phyloP scores from a whole-genome alignment of 2,888 invertebrate species.

The Ferdinandea cuprea region DNA sequence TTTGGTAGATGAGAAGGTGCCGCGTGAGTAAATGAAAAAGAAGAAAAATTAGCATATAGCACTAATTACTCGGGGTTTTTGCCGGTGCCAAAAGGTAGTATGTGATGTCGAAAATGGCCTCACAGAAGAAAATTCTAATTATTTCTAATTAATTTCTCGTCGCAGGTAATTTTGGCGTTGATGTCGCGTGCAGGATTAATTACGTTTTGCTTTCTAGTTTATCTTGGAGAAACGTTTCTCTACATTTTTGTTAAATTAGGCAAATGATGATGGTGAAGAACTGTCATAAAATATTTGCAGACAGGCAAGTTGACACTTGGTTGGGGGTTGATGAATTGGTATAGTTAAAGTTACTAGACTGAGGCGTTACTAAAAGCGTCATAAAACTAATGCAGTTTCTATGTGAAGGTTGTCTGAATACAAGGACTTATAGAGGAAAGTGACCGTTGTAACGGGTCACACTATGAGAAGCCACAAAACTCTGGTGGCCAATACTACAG shows the following conservation, averaged over 20 bases:
- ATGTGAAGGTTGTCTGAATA: neutral
- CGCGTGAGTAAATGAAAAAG: conserved; percentile 10
- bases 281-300: neutral
- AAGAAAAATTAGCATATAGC: conserved; percentile 60
- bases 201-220: conserved; percentile 32
- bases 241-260: conserved; percentile 11
- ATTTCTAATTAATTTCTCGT: conserved; percentile 62
- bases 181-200: conserved; percentile 54
- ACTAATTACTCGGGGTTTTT: conserved; percentile 64
- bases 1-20: neutral
- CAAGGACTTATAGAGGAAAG: neutral
- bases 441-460: no score
- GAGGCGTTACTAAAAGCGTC: neutral
- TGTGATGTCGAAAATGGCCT: conserved; percentile 47
- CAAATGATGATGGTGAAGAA: neutral
- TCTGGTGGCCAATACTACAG: no score
- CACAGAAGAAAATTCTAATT: conserved; percentile 48
- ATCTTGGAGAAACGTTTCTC: neutral
- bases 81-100: conserved; percentile 15
- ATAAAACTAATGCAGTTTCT: neutral
- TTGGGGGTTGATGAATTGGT: neutral
- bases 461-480: no score
- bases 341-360: neutral
- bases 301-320: neutral
- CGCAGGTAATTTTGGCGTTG: conserved; percentile 35